phyloP scores from a whole-genome alignment of 1,140 invertebrate genomes.

The Orius laevigatus region DNA sequence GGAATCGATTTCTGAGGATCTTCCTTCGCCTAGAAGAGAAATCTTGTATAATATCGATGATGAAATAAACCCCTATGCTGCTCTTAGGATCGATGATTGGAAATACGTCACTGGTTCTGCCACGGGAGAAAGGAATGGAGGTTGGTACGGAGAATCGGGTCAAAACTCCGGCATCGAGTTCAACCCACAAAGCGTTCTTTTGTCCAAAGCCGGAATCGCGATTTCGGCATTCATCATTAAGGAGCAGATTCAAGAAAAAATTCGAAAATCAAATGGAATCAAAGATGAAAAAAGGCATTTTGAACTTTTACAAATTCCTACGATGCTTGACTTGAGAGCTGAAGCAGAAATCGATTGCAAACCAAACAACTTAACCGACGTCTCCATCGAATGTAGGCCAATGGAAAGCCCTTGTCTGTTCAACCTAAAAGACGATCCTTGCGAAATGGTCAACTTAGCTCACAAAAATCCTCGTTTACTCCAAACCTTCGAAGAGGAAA shows the following conservation, averaged over 20 bases:
- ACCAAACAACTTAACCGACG: conserved; percentile 20
- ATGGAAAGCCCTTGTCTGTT: conserved; percentile 47
- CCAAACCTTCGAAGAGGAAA: conserved; percentile 28
- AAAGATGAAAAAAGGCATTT: not conserved
- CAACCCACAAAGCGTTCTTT: conserved; percentile 30
- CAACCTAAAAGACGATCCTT: conserved; percentile 56
- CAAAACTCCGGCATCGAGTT: conserved; percentile 23
- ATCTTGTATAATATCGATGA: conserved; percentile 62
- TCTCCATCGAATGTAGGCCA: conserved; percentile 31
- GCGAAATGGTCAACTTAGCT: conserved; percentile 54
- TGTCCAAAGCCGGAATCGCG: conserved; percentile 30
- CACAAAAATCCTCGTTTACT: conserved; percentile 28
- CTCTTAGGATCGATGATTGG: conserved; percentile 46
- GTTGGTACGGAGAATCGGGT: conserved; percentile 42
- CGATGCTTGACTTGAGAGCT: conserved; percentile 27
- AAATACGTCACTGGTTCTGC: conserved; percentile 42
- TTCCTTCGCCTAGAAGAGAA: conserved; percentile 36
- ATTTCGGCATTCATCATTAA: conserved; percentile 25
- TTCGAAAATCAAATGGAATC: conserved; percentile 3
- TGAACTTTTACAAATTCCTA: conserved; percentile 24
- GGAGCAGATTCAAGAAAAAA: conserved; percentile 12
- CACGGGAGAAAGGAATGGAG: conserved; percentile 22
- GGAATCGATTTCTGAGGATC: conserved; percentile 36
- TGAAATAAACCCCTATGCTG: conserved; percentile 34
- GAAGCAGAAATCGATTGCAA: conserved; percentile 30